These are phyloP conservation scores for Phrynosoma platyrhinos DNA, from an alignment of 2,113 vertebrate genomes.

Conservation along the genomic window DNA sequence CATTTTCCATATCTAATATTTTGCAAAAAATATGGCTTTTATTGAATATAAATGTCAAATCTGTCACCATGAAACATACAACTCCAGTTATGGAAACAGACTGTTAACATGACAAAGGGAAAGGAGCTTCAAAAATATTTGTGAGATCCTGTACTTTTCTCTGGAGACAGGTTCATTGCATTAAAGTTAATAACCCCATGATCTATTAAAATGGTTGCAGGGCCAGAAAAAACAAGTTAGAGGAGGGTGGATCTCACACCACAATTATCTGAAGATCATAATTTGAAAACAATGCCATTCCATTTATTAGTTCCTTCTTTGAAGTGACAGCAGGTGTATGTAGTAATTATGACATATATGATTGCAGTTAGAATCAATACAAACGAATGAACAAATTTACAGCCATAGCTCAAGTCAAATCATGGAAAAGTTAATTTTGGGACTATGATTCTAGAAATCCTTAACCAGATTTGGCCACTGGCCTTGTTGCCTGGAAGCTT, in stretches of 20 bases:
- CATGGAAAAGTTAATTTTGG: too few relatives aligned
- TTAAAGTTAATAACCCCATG: not conserved
- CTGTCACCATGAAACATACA: not conserved
- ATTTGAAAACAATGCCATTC: not conserved
- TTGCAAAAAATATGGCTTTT: not conserved
- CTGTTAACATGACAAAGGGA: not conserved
- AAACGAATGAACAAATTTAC: not conserved
- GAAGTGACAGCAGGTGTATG: not conserved
- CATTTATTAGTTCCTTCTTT: not conserved
- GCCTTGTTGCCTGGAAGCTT: too few relatives aligned
- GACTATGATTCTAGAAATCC: too few relatives aligned
- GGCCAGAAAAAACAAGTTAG: not conserved
- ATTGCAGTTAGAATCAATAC: not conserved
- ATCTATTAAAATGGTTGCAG: not conserved
- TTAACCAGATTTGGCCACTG: too few relatives aligned
- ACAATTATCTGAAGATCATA: not conserved
- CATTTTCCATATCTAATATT: not conserved
- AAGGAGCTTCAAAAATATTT: not conserved
- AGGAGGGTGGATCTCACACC: not conserved
- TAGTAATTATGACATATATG: not conserved
- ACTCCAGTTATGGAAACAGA: too few relatives aligned
- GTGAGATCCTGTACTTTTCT: not conserved
- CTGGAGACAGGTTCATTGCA: not conserved
- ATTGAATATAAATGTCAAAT: not conserved
- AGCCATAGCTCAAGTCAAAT: not conserved